Base-by-base conservation (phyloP, 1,140 invertebrate species). In the Brachystomella parvula region DNA sequence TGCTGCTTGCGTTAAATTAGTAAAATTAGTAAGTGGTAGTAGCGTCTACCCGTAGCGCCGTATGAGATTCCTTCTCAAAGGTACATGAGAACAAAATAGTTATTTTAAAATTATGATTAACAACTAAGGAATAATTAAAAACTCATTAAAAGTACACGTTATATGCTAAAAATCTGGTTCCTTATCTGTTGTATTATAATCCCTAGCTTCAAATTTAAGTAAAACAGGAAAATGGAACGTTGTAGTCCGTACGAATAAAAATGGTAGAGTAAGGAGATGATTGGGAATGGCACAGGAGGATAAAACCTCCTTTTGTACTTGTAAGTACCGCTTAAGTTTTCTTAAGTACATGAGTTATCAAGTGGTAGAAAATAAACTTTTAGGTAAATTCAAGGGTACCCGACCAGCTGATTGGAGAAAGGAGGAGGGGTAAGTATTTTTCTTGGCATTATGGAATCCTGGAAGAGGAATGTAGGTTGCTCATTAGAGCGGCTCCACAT, bases 401-500 rank as follows among this genome's bases (percentile, higher is more conserved):
- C n/a, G n/a, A n/a, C n/a, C n/a, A n/a, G n/a, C n/a, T 39, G 35
- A 39, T 19, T 39, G 35, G 35, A 39, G 6, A 6, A 39, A 9
- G 35, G 35, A 39, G 19, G 19, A 19, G 6, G 35, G 19, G 35
- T 9, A 39, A 39, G 6, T 39, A 6, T 39, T 39, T 39, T 19
- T 9, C 35, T 9, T 6, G 35, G 19, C 6, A 39, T 19, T 39
- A 9, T 39, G 35, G 35, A 39, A 6, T 39, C 35, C 19, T 6
- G 6, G 6, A 39, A 39, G 6, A 39, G 19, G 35, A 39, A 9
- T 39, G 6, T 19, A 39, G 9, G 9, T 31, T 62, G 9, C 24
- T 83, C 79, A 87, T 70, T 86, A 86, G 75, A 90, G 81, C 68
- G 86, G 85, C 81, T 97, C 93, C 19, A 98, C 93, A 81, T 98